phyloP scores from a whole-genome alignment of 2,797 vertebrate genomes.

The Lycodopsis pacificus region DNA sequence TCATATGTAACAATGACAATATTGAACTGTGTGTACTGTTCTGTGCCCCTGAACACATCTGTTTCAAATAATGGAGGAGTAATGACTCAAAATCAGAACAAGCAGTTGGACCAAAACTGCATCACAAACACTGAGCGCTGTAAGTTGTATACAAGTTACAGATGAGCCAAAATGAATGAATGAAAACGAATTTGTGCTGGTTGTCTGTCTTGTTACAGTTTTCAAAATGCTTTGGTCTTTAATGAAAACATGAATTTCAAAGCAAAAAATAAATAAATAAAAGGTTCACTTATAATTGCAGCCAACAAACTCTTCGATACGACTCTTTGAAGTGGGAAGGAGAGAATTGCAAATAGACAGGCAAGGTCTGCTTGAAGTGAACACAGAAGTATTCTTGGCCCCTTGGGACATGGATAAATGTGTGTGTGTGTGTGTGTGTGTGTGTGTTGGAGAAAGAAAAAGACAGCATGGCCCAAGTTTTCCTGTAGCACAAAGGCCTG shows the following conservation, averaged over 20 bases:
- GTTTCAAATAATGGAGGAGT: not conserved
- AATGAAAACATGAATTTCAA: constrained; percentile 42
- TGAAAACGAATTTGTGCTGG: constrained; percentile 14
- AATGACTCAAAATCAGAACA: not conserved
- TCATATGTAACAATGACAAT: not conserved
- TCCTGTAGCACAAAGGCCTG: constrained; percentile 11
- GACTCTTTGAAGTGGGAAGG: constrained; percentile 64
- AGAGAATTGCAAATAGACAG: constrained; percentile 55
- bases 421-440: constrained; percentile 14
- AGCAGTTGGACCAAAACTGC: not conserved
- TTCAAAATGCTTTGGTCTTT: constrained; percentile 13
- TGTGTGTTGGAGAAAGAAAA: constrained; percentile 7
- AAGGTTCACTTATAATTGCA: constrained; percentile 40
- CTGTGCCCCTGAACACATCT: not conserved
- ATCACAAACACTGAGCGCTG: not conserved
- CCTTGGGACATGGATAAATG: constrained; percentile 51
- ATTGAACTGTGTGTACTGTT: not conserved
- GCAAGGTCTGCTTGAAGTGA: constrained; percentile 55
- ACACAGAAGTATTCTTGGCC: constrained; percentile 43
- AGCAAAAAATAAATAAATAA: not conserved
- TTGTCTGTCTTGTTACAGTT: constrained; percentile 8
- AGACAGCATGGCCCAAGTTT: constrained; percentile 13
- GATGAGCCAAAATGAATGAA: constrained; percentile 5
- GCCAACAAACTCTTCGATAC: constrained; percentile 50
- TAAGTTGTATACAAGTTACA: not conserved